phyloP scores from a whole-genome alignment of 1,140 invertebrate genomes.

The Parasteatoda tepidariorum region DNA sequence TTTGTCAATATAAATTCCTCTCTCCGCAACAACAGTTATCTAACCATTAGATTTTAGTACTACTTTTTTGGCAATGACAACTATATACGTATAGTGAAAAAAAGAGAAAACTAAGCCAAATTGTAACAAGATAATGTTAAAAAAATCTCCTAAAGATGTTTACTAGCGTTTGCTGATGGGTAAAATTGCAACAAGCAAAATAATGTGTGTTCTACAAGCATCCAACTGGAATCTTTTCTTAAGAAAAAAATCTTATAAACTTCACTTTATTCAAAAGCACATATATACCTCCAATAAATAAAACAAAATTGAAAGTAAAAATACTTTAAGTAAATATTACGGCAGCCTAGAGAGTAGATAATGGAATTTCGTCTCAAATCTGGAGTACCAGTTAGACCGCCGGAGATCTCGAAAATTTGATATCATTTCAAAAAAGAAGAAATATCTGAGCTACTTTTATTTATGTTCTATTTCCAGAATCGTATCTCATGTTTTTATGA shows the following conservation, averaged over 20 bases:
- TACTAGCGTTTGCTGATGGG: too few species aligned
- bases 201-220: too few species aligned
- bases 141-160: too few species aligned
- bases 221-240: too few species aligned
- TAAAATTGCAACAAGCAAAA: too few species aligned
- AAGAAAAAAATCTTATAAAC: neutral
- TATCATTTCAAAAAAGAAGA: constrained; percentile 39
- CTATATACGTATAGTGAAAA: too few species aligned
- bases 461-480: constrained; percentile 46
- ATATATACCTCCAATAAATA: neutral
- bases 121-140: too few species aligned
- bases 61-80: too few species aligned
- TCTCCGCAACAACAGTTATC: too few species aligned
- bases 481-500: constrained; percentile 35
- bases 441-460: constrained; percentile 8
- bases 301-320: constrained; percentile 8
- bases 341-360: constrained; percentile 11
- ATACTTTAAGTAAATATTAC: constrained; percentile 52
- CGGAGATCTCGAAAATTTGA: constrained; percentile 52
- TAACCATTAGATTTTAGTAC: too few species aligned
- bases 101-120: too few species aligned
- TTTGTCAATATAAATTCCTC: too few species aligned
- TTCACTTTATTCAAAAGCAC: neutral
- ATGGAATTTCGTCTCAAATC: constrained; percentile 38
- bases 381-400: constrained; percentile 31